phyloP scores from a whole-genome alignment of 2,888 invertebrate species.

The Mesorhabditis spiculigera region DNA sequence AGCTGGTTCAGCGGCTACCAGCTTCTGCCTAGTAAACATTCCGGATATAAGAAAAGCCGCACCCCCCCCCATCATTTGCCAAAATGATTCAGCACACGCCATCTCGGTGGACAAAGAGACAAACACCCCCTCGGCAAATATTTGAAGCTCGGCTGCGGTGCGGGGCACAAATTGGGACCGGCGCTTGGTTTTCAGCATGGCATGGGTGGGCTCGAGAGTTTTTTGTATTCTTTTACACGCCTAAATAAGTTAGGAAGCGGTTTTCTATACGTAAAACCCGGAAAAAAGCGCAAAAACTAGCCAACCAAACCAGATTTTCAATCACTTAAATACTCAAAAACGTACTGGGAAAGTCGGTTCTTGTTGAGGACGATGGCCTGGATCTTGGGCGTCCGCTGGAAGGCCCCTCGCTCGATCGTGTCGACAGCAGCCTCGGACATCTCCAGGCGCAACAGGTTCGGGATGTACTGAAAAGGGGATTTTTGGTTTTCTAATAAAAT shows the following conservation, averaged over 20 bases:
- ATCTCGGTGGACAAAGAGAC: too few species aligned
- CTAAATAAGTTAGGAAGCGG: neutral
- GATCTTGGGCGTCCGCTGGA: conserved; percentile 54
- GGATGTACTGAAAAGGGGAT: conserved; percentile 48
- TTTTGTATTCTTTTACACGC: too few species aligned
- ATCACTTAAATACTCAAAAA: conserved; percentile 1
- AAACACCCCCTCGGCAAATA: too few species aligned
- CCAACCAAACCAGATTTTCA: neutral
- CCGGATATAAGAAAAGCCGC: too few species aligned
- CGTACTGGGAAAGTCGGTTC: conserved; percentile 55
- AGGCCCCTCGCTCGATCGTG: conserved; percentile 56
- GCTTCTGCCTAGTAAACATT: too few species aligned
- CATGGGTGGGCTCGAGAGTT: too few species aligned
- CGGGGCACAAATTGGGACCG: too few species aligned
- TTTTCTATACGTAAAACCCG: neutral
- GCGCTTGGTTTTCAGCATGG: too few species aligned
- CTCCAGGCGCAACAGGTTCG: conserved; percentile 55
- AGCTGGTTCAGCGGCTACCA: too few species aligned
- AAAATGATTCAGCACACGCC: too few species aligned
- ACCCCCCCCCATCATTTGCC: too few species aligned
- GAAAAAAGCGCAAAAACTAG: neutral
- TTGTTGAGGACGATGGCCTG: conserved; percentile 58
- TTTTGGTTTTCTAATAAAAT: conserved; percentile 3
- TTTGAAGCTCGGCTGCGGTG: too few species aligned
- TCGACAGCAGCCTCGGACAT: conserved; percentile 58